phyloP scores from a whole-genome alignment of 2,888 invertebrate species.

The Ctenicera cuprea region DNA sequence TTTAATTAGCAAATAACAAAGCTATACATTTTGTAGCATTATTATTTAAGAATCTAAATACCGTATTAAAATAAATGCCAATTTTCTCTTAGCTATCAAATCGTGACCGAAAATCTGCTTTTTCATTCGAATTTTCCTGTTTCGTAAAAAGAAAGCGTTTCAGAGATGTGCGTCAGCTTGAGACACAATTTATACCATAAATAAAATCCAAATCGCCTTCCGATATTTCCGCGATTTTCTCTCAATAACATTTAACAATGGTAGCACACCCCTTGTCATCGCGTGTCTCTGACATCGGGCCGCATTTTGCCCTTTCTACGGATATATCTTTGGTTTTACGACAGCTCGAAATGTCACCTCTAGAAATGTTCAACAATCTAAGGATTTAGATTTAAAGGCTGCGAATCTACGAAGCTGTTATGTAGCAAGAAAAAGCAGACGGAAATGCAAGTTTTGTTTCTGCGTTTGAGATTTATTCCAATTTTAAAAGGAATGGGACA shows the following conservation, averaged over 20 bases:
- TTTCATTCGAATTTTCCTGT: neutral
- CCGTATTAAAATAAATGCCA: too few species aligned
- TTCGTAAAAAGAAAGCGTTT: conserved; percentile 4
- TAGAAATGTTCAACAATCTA: conserved; percentile 32
- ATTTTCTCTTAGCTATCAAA: too few species aligned
- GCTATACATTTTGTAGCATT: too few species aligned
- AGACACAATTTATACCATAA: conserved; percentile 41
- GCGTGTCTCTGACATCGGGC: conserved; percentile 40
- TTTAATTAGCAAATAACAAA: too few species aligned
- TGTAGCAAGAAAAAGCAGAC: neutral
- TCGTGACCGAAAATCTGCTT: too few species aligned
- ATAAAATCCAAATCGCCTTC: conserved; percentile 43
- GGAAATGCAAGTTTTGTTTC: neutral
- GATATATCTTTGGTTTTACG: conserved; percentile 48
- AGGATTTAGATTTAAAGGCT: conserved; percentile 19
- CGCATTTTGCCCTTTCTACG: conserved; percentile 33
- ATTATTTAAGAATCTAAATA: too few species aligned
- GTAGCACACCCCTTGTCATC: conserved; percentile 41
- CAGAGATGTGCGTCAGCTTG: conserved; percentile 37
- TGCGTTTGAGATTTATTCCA: neutral
- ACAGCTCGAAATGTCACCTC: conserved; percentile 38
- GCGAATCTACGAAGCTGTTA: too few species aligned
- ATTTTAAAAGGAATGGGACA: neutral
- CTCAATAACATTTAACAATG: conserved; percentile 45
- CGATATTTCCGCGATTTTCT: conserved; percentile 44